Evolutionary conservation across 2,113 vertebrate genomes (phyloP).

Genomic region (Istiophorus platypterus): DNA sequence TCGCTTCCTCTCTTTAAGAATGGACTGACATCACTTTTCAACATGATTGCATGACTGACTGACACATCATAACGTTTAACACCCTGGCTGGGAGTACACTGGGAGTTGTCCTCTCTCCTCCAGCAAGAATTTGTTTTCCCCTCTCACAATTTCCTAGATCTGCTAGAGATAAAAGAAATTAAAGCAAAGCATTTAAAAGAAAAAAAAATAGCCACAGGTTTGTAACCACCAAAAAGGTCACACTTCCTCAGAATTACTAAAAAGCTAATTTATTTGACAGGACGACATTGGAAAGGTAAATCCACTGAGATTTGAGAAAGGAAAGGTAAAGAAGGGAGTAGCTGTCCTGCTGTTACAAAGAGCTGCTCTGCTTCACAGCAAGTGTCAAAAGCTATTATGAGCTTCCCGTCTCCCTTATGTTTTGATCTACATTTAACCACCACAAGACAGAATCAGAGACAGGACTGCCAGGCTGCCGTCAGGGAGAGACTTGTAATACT

Average conservation of each 20-base stretch:
- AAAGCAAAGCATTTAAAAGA: not conserved
- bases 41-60: constrained; percentile 54
- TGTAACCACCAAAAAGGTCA: constrained; percentile 8
- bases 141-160: accelerated
- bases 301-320: constrained; percentile 43
- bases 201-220: constrained; percentile 36
- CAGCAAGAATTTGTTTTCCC: not conserved
- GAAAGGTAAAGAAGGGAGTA: constrained; percentile 36
- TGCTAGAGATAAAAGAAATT: constrained; percentile 4
- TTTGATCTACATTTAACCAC: constrained; percentile 79
- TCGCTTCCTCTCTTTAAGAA: constrained; percentile 77
- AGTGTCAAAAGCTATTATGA: constrained; percentile 69
- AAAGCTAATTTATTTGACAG: constrained; percentile 46
- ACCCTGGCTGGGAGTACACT: constrained; percentile 48
- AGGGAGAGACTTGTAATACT: constrained; percentile 64
- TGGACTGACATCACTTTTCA: constrained; percentile 73
- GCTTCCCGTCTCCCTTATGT: constrained; percentile 49
- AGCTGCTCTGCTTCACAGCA: constrained; percentile 56
- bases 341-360: constrained; percentile 46
- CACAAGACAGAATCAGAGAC: constrained; percentile 57
- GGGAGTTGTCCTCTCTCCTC: constrained; percentile 36
- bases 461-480: constrained; percentile 45
- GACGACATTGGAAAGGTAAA: constrained; percentile 50
- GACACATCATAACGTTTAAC: constrained; percentile 58
- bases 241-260: constrained; percentile 4